Base-by-base conservation (phyloP, 2,888 invertebrate genomes). In the Eugnorisma glareosa region DNA sequence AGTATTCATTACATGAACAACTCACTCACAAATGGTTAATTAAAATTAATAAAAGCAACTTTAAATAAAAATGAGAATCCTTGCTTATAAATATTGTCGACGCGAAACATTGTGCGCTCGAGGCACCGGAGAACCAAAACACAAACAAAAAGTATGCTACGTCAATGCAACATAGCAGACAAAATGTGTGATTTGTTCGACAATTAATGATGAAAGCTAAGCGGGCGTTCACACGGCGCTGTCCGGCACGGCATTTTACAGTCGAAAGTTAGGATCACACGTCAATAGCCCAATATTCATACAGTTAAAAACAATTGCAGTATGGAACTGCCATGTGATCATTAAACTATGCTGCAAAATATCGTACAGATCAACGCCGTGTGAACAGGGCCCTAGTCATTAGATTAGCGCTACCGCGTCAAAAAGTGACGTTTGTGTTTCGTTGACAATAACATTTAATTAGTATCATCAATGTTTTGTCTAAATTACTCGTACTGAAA, bases 1-100 rank as follows among this genome's bases (percentile, higher is more conserved):
- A 84, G 84, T 43, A 61, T 72, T 31, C 61, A 64, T 74, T 73
- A n/a, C 24, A 57, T 45, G 8, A 73, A 59, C 15, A 66, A 70
- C 48, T 75, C 28, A 74, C 37, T 67, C 40, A 28, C 43, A 68
- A 72, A 79, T 59, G 18, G 63, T 51, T 63, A 31, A 28, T 35
- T 43, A 18, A 81, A 37, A 75, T 31, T 82, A 75, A 35, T 69
- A 61, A 63, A 74, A 45, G 24, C 31, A 51, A 51, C 51, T 24
- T 68, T 13, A 51, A 35, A 57, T 18, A 35, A 76, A 51, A 66
- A 31, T 4, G 11, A 63, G 24, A 67, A 54, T 43, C 21, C 21
- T n/a, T 18, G 18, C 15, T 31, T 18, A 8, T 28, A 54, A 18
- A 51, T 24, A 57, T 75, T 15, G 3, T 35, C 24, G 13, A 24